Evolutionary conservation across 2,113 vertebrate genomes (phyloP).

Genomic region (Mustela nigripes): DNA sequence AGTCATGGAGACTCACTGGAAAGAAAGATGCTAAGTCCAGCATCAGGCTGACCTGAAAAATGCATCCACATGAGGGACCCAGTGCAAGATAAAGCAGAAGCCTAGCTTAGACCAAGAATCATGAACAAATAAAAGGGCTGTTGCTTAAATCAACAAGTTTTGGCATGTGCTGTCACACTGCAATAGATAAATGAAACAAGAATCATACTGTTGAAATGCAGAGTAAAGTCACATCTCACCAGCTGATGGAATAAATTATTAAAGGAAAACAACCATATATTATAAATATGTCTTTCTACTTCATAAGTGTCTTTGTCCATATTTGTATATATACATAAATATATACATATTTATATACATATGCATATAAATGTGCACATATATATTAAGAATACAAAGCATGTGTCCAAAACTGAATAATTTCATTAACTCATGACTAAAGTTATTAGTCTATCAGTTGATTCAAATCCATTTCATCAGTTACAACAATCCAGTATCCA

Average conservation of each 20-base stretch:
- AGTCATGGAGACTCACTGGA: neutral
- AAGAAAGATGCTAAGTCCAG: neutral
- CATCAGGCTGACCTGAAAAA: neutral
- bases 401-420: neutral
- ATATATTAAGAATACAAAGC: neutral
- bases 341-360: neutral
- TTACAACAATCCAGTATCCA: neutral
- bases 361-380: too few relatives aligned
- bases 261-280: neutral
- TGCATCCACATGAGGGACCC: too few relatives aligned
- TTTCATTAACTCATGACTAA: neutral
- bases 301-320: neutral
- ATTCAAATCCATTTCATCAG: neutral
- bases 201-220: neutral
- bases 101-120: neutral
- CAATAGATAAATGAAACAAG: neutral
- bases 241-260: neutral
- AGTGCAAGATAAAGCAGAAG: neutral
- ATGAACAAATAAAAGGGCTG: neutral
- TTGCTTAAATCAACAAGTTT: neutral
- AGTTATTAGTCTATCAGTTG: neutral
- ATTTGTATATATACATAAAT: neutral
- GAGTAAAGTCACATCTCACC: neutral
- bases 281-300: neutral
- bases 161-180: neutral